Evolutionary conservation across 2,888 invertebrate genomes (phyloP).

Genomic region (Drosophila subsilvestris): DNA sequence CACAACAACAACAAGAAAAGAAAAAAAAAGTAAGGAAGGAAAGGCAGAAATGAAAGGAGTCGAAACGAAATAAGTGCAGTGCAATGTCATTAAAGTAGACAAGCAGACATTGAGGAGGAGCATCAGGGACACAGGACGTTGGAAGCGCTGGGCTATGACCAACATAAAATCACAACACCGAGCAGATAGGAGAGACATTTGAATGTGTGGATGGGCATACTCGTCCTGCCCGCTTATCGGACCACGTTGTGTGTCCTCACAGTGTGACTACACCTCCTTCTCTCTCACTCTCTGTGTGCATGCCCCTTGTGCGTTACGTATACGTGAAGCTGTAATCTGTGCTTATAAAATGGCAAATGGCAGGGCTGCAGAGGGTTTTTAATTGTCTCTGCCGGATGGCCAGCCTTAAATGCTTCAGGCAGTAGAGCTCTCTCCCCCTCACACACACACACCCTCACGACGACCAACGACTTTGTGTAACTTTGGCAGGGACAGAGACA

Average conservation of each 20-base stretch:
- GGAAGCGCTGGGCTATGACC: slow-evolving; percentile 58
- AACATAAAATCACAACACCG: slow-evolving; percentile 76
- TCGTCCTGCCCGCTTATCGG: slow-evolving; percentile 65
- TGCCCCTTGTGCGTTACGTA: slow-evolving; percentile 63
- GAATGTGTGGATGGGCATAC: slow-evolving; percentile 1
- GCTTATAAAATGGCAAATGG: slow-evolving; percentile 80
- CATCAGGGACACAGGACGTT: slow-evolving; percentile 28
- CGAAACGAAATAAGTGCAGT: slow-evolving; percentile 75
- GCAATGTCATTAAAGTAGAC: slow-evolving; percentile 79
- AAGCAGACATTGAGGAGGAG: slow-evolving; percentile 63
- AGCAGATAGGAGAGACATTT: slow-evolving; percentile 40
- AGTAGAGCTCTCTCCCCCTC: neutral
- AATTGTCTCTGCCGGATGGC: slow-evolving; percentile 78
- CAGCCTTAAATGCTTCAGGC: slow-evolving; percentile 71
- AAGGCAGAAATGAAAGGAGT: slow-evolving; percentile 19
- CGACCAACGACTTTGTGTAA: slow-evolving; percentile 61
- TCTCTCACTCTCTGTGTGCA: slow-evolving; percentile 5
- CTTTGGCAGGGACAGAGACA: slow-evolving; percentile 27
- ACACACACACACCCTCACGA: slow-evolving; percentile 58
- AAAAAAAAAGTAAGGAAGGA: slow-evolving; percentile 44
- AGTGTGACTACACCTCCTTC: neutral
- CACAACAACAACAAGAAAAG: slow-evolving; percentile 38
- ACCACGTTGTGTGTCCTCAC: slow-evolving; percentile 55
- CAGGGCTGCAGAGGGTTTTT: slow-evolving; percentile 78
- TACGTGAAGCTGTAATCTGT: slow-evolving; percentile 76